These are phyloP conservation scores for Epiblema foenella DNA, from an alignment of 2,888 invertebrate species.

Conservation along the genomic window DNA sequence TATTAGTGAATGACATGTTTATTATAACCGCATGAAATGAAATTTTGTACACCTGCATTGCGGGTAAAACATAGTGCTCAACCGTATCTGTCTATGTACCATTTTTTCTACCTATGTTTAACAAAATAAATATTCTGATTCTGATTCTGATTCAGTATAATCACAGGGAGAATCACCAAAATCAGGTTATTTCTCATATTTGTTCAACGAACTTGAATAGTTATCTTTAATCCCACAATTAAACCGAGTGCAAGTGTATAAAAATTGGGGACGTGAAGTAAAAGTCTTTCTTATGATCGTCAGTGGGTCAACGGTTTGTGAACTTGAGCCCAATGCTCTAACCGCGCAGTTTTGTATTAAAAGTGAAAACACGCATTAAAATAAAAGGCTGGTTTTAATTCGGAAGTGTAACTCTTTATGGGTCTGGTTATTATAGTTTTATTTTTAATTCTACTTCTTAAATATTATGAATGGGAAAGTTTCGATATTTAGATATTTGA, in stretches of 20 bases:
- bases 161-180: slow-evolving; percentile 2
- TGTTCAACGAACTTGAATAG: slow-evolving; percentile 23
- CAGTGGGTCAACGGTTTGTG: slow-evolving; percentile 36
- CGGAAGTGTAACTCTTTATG: too few species aligned
- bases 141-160: neutral
- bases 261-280: slow-evolving; percentile 42
- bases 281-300: slow-evolving; percentile 38
- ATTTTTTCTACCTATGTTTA: too few species aligned
- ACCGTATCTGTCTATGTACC: too few species aligned
- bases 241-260: slow-evolving; percentile 41
- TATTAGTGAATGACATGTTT: too few species aligned
- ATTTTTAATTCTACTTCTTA: too few species aligned
- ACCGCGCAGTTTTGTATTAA: slow-evolving; percentile 32
- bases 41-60: too few species aligned
- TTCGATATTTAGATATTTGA: too few species aligned
- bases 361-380: slow-evolving; percentile 36
- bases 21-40: too few species aligned
- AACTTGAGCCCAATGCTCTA: slow-evolving; percentile 41
- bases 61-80: too few species aligned
- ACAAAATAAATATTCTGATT: too few species aligned
- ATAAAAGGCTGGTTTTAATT: slow-evolving; percentile 7
- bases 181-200: slow-evolving; percentile 33
- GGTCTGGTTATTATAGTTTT: too few species aligned
- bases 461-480: too few species aligned
- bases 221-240: slow-evolving; percentile 40